A percentile compares a stretch with the other conserved stretches of the same genome.
These are phyloP conservation scores for Phalacrocorax brasilianus DNA, from an alignment of 2,113 vertebrate genomes.

Conservation along the genomic window DNA sequence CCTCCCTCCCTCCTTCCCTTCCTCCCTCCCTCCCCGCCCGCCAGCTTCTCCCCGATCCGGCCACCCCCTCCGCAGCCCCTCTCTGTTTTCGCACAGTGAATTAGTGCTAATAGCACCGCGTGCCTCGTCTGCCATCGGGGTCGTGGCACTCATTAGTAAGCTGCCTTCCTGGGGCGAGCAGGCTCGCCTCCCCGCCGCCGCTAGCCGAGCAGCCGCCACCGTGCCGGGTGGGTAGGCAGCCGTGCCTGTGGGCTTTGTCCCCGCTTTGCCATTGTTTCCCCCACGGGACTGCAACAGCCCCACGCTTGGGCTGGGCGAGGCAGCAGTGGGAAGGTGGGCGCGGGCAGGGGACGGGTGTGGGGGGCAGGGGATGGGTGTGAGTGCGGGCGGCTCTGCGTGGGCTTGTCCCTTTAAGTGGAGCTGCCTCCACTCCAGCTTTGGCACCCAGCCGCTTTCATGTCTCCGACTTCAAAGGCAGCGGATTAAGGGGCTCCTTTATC, in stretches of 20 bases:
- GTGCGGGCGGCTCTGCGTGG: background rate
- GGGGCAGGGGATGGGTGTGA: background rate
- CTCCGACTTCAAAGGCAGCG: constrained; percentile 71
- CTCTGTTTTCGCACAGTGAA: background rate
- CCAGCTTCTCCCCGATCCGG: background rate
- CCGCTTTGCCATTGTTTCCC: background rate
- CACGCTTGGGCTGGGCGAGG: background rate
- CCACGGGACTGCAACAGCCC: background rate
- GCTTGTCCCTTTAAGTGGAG: constrained; percentile 63
- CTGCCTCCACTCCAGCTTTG: constrained; percentile 55
- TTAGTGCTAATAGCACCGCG: background rate
- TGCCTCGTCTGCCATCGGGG: background rate
- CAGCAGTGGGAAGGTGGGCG: background rate
- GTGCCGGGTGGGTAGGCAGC: background rate
- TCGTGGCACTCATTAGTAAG: background rate
- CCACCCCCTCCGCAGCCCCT: background rate
- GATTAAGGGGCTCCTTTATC: constrained; percentile 74
- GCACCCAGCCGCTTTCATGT: constrained; percentile 69
- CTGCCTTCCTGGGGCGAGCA: background rate
- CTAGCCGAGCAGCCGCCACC: background rate
- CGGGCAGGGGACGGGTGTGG: background rate
- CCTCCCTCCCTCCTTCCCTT: background rate
- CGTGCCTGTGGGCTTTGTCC: background rate
- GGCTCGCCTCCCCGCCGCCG: accelerated
- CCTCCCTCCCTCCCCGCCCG: background rate